Conservation (phyloP, 2,113 vertebrate species). For the Seriola dumerili region DNA sequence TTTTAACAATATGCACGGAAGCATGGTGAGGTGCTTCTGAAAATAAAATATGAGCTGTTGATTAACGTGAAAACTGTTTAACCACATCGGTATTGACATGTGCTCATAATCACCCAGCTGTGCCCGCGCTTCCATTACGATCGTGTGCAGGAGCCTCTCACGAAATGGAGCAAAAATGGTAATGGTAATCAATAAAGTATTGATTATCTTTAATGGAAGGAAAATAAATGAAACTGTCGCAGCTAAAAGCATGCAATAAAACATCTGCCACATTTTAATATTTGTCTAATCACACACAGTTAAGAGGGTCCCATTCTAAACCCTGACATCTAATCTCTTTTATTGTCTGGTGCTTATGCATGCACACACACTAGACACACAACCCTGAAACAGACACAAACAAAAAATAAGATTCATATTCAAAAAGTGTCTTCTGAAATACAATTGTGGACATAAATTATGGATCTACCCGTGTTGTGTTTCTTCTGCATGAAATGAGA, state of each 20-base stretch:
- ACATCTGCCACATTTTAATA: constrained; percentile 10
- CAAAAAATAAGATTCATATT: too few species aligned
- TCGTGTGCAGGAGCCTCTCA: constrained; percentile 10
- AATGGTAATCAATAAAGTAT: constrained; percentile 57
- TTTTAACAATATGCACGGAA: background rate
- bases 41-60: constrained; percentile 30
- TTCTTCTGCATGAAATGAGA: background rate
- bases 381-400: background rate
- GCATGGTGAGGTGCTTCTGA: background rate
- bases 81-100: constrained; percentile 10
- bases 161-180: constrained; percentile 37
- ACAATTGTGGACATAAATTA: background rate
- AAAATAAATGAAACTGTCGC: constrained; percentile 36
- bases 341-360: background rate
- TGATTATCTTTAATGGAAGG: constrained; percentile 66
- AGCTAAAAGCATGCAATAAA: constrained; percentile 29
- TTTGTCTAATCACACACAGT: background rate
- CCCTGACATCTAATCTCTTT: background rate
- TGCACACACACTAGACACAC: background rate
- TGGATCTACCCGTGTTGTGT: background rate
- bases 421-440: background rate
- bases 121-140: background rate
- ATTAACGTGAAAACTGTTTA: constrained; percentile 34
- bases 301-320: background rate
- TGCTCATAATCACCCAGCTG: constrained; percentile 6